phyloP scores from a whole-genome alignment of 2,888 invertebrate species.

The Coelopa pilipes region DNA sequence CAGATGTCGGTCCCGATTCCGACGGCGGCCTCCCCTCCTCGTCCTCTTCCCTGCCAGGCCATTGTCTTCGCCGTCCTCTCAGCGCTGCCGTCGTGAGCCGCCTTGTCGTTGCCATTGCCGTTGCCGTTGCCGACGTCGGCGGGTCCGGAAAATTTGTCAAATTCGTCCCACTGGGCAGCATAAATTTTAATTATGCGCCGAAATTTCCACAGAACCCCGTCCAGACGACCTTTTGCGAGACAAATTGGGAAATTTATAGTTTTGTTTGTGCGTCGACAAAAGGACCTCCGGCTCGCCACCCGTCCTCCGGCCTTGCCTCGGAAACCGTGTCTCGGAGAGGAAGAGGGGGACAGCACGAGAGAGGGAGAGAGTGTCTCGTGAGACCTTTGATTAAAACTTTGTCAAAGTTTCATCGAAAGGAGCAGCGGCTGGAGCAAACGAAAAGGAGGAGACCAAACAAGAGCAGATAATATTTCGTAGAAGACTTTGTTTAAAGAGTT shows the following conservation, averaged over 20 bases:
- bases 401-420: conserved; percentile 8
- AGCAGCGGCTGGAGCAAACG: no score
- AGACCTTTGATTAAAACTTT: conserved; percentile 20
- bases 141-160: background rate
- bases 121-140: background rate
- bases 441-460: no score
- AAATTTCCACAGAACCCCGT: conserved; percentile 37
- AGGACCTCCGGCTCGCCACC: background rate
- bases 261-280: conserved; percentile 18
- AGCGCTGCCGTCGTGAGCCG: no score
- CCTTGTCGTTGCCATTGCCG: background rate
- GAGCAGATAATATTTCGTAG: no score
- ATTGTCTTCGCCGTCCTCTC: no score
- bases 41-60: background rate
- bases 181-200: conserved; percentile 42
- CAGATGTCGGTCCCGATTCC: no score
- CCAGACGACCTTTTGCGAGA: conserved; percentile 31
- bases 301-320: background rate
- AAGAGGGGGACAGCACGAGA: background rate
- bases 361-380: background rate
- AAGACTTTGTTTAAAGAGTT: no score
- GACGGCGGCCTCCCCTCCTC: no score
- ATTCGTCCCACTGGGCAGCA: conserved; percentile 35
- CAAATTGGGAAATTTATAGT: conserved; percentile 34
- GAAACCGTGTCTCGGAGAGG: no score